Percentiles rank a stretch among this genome's conserved stretches.
phyloP scores from a whole-genome alignment of 2,797 vertebrate species.

The Clarias laeviceps region DNA sequence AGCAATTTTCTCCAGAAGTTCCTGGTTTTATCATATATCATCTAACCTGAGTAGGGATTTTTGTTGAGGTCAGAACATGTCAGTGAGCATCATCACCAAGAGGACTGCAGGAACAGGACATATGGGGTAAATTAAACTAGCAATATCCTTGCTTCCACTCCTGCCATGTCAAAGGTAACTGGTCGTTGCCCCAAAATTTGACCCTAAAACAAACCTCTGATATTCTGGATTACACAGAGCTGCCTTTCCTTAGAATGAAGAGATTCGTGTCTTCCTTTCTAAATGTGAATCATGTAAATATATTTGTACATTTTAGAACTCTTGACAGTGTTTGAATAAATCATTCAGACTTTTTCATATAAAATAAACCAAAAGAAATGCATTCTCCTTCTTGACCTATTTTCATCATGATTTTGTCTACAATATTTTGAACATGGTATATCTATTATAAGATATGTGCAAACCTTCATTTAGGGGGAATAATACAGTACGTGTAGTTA shows the following conservation, averaged over 20 bases:
- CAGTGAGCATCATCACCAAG: conserved; percentile 8
- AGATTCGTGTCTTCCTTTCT: too few relatives aligned
- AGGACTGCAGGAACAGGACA: conserved; percentile 1
- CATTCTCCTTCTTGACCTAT: neutral
- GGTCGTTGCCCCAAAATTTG: conserved; percentile 26
- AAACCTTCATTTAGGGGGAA: neutral
- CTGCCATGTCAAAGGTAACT: conserved; percentile 18
- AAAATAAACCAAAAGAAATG: neutral
- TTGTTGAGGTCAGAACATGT: neutral
- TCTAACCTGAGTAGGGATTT: neutral
- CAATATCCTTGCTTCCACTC: neutral
- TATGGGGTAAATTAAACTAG: conserved; percentile 31
- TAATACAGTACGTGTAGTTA: neutral
- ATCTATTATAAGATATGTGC: neutral
- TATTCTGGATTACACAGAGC: conserved; percentile 11
- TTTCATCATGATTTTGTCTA: neutral
- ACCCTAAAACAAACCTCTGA: conserved; percentile 4
- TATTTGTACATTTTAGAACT: neutral
- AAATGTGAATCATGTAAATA: neutral
- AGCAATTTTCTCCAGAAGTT: neutral
- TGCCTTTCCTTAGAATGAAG: conserved; percentile 7
- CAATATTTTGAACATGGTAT: neutral
- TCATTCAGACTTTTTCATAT: neutral
- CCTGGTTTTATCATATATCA: neutral
- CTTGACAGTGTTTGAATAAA: conserved; percentile 4